Evolutionary conservation across 2,113 vertebrate genomes (phyloP), one percentile per base, ranked within the genome.

Genomic region (Corythaixoides concolor): DNA sequence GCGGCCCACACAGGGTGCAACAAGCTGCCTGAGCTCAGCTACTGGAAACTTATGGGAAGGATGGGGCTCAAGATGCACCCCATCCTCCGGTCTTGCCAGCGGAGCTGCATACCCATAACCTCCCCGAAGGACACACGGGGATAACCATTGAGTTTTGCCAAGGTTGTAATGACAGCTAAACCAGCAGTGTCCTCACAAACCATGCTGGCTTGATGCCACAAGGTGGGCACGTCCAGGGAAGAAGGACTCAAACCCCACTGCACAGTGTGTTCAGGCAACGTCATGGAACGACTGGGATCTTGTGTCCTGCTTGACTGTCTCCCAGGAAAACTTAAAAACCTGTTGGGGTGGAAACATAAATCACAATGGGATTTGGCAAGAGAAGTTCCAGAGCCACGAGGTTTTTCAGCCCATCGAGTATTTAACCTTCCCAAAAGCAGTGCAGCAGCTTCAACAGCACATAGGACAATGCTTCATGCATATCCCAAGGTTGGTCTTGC

Each of bases 261-360:
- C 68, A 52, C n/a, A n/a, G 32, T 4, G 0, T 3, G 19, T 45
- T 63, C 33, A 55, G 39, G 20, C 0, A 5, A 20, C 19, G 28
- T 52, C 28, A 49, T 8, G 12, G 43, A 49, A n/a, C n/a, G 47
- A 32, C 0, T 24, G 37, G 19, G 58, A 81, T 37, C 32, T 53
- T 32, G 28, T 2, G 12, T 41, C 52, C 39, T n/a, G 15, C 32
- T 32, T 67, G 64, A 20, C 24, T 58, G 32, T 16, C 14, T 60
- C n/a, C 55, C 72, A 86, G 60, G 32, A 55, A 47, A 67, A 41
- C 26, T 49, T 43, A 39, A 49, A 53, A 13, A 47, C 27, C 11
- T 21, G 7, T 20, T 28, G 41, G 19, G n/a, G 12, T 9, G 12
- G 53, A 85, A 73, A 32, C 3, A 0, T 26, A 12, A 7, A 27